Evolutionary conservation across 2,888 invertebrate species (phyloP).

Genomic region (Cantharis flavilabris): DNA sequence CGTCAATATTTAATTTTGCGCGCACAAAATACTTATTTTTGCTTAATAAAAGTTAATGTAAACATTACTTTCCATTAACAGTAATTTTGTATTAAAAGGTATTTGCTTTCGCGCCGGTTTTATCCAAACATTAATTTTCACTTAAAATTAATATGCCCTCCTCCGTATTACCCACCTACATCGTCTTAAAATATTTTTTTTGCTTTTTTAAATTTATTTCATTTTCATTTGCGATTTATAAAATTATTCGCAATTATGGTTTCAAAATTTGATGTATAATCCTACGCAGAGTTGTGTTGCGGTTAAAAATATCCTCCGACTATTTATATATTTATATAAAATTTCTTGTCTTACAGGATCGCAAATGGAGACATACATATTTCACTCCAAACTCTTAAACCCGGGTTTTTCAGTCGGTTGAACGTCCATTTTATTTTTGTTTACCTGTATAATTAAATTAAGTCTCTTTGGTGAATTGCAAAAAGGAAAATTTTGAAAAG

Average conservation of each 20-base stretch:
- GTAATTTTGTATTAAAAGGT: constrained; percentile 16
- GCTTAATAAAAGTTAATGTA: constrained; percentile 14
- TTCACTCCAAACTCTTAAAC: neutral
- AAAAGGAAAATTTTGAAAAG: too few relatives aligned
- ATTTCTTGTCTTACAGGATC: neutral
- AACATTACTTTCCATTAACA: constrained; percentile 24
- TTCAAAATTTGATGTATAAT: too few relatives aligned
- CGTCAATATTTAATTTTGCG: neutral
- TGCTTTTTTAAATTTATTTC: neutral
- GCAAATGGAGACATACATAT: neutral
- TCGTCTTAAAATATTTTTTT: neutral
- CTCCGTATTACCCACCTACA: neutral
- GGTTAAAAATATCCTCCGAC: neutral
- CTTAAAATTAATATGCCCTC: constrained; percentile 15
- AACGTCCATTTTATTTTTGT: too few relatives aligned
- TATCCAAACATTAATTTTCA: constrained; percentile 16
- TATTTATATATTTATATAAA: neutral
- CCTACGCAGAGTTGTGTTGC: neutral
- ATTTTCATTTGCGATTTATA: neutral
- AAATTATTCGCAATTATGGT: neutral
- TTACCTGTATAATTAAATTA: too few relatives aligned
- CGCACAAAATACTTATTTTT: constrained; percentile 6
- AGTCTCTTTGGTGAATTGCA: too few relatives aligned
- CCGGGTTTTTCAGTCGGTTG: too few relatives aligned
- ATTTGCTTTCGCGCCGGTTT: constrained; percentile 22